Conservation (phyloP, 2,888 invertebrate species). For the Thalpophila matura region DNA sequence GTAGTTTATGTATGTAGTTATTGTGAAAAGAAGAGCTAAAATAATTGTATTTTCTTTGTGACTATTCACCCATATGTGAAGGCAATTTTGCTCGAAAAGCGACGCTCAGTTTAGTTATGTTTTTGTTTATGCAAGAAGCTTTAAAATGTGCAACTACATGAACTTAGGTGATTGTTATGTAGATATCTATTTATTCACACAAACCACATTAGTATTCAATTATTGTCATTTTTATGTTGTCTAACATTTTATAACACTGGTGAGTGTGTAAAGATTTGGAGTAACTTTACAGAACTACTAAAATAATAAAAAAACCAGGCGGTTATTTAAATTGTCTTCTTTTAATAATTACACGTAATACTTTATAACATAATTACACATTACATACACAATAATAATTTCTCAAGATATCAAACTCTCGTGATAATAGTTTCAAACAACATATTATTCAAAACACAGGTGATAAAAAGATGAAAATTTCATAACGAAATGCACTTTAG, state of each 20-base stretch:
- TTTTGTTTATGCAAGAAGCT: slow-evolving; percentile 5
- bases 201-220: slow-evolving; percentile 16
- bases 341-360: slow-evolving; percentile 91
- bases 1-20: slow-evolving; percentile 13
- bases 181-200: slow-evolving; percentile 27
- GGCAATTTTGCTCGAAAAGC: not conserved
- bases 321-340: slow-evolving; percentile 87
- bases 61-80: not conserved
- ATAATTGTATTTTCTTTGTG: slow-evolving; percentile 14
- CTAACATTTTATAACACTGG: no score
- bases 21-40: slow-evolving; percentile 29
- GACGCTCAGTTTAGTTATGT: slow-evolving; percentile 14
- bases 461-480: slow-evolving; percentile 82
- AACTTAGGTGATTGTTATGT: slow-evolving; percentile 28
- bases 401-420: slow-evolving; percentile 88
- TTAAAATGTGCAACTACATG: slow-evolving; percentile 5
- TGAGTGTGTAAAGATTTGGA: not conserved
- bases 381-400: slow-evolving; percentile 90
- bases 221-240: not conserved
- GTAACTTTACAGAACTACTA: not conserved
- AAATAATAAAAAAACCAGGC: slow-evolving; percentile 69
- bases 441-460: slow-evolving; percentile 84
- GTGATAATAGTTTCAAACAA: slow-evolving; percentile 84
- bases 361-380: slow-evolving; percentile 90
- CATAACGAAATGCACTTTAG: slow-evolving; percentile 87